These are phyloP conservation scores for Lepisosteus osseus DNA, from an alignment of 2,113 vertebrate genomes.

Conservation along the genomic window DNA sequence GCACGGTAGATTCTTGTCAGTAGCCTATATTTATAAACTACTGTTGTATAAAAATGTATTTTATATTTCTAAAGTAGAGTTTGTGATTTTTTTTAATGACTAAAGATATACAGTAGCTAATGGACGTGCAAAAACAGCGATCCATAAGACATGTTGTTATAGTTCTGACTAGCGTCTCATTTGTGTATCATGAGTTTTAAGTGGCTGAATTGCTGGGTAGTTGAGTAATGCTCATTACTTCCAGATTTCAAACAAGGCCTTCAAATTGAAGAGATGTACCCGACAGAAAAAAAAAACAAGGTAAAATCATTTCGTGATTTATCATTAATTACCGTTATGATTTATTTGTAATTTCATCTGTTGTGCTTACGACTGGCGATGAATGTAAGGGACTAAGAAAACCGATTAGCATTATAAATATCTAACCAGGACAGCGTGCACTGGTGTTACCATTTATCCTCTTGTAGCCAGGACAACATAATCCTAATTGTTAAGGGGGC, in stretches of 20 bases:
- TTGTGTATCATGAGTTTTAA: no score
- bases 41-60: no score
- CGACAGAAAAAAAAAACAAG: not conserved
- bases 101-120: no score
- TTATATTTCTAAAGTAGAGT: no score
- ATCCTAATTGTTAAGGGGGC: not conserved
- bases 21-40: no score
- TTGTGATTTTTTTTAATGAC: no score
- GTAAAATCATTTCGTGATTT: not conserved
- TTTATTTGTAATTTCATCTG: not conserved
- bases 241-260: not conserved
- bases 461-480: conserved; percentile 9
- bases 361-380: not conserved
- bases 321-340: no score
- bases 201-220: no score
- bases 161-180: no score
- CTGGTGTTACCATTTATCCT: conserved; percentile 17
- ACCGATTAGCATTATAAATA: conserved; percentile 19
- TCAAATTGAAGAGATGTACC: not conserved
- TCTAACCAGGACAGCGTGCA: not conserved
- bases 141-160: no score
- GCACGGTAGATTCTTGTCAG: no score
- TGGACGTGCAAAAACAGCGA: no score
- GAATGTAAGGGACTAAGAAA: not conserved
- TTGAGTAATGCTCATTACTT: not conserved